A percentile compares a stretch with the other conserved stretches of the same genome.
phyloP scores from a whole-genome alignment of 2,888 invertebrate species.

The Hirtodrosophila cameraria region DNA sequence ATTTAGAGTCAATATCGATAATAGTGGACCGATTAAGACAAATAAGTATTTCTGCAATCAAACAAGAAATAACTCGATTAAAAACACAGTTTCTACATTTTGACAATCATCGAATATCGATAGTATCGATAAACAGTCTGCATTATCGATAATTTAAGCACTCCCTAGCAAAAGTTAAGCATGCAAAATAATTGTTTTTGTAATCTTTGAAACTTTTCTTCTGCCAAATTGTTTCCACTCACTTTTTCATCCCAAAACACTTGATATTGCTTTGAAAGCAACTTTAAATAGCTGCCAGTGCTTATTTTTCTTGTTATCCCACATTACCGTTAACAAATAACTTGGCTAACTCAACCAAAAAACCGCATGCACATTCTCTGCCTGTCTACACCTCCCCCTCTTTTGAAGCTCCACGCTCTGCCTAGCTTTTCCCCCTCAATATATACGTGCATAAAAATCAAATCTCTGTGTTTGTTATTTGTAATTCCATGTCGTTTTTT shows the following conservation, averaged over 20 bases:
- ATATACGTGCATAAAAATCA: constrained; percentile 76
- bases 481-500: constrained; percentile 64
- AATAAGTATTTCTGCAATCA: too few relatives aligned
- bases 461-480: constrained; percentile 73
- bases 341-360: constrained; percentile 41
- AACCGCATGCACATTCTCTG: constrained; percentile 45
- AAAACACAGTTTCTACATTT: too few relatives aligned
- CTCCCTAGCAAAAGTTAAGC: too few relatives aligned
- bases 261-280: constrained; percentile 5
- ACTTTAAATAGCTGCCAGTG: constrained; percentile 14
- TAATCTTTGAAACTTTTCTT: too few relatives aligned
- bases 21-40: too few relatives aligned
- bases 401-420: background rate
- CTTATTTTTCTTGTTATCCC: constrained; percentile 39
- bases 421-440: constrained; percentile 6
- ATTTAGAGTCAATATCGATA: too few relatives aligned
- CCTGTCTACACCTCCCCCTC: constrained; percentile 22
- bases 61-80: too few relatives aligned
- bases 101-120: too few relatives aligned
- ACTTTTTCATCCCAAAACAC: background rate
- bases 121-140: too few relatives aligned
- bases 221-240: too few relatives aligned
- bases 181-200: too few relatives aligned
- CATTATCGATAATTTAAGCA: too few relatives aligned
- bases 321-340: constrained; percentile 51